Evolutionary conservation across 2,888 invertebrate species (phyloP).

Genomic region (Macrosiphum euphorbiae): DNA sequence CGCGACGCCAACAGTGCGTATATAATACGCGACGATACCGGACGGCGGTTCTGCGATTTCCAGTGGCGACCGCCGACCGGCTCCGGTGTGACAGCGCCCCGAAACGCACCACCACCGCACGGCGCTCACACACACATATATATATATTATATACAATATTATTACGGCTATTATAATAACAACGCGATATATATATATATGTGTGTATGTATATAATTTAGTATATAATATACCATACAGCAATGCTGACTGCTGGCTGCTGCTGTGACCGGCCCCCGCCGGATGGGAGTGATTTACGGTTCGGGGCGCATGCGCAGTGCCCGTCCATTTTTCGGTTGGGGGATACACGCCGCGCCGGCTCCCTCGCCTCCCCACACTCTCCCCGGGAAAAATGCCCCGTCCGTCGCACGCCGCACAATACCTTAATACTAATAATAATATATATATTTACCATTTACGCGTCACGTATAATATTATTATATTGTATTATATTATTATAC

Average conservation of each 20-base stretch:
- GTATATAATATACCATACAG: neutral
- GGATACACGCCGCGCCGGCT: conserved; percentile 33
- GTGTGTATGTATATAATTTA: neutral
- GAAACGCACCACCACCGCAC: neutral
- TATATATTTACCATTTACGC: conserved; percentile 51
- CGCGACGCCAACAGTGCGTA: neutral
- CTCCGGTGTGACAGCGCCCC: conserved; percentile 24
- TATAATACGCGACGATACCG: neutral
- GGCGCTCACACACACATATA: neutral
- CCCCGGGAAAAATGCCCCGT: conserved; percentile 54
- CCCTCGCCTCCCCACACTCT: neutral
- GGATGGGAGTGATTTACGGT: conserved; percentile 56
- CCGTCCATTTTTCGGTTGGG: conserved; percentile 57
- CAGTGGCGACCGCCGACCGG: neutral
- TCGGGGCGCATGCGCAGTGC: conserved; percentile 46
- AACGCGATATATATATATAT: neutral
- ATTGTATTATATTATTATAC: neutral
- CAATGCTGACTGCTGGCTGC: neutral
- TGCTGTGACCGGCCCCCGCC: conserved; percentile 20
- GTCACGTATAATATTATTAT: conserved; percentile 28
- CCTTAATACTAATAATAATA: neutral
- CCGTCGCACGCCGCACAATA: conserved; percentile 28
- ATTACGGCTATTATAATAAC: neutral
- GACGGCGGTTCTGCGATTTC: neutral
- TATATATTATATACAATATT: neutral